Evolutionary conservation across 2,888 invertebrate genomes (phyloP).

Genomic region (Campoplex nolae): DNA sequence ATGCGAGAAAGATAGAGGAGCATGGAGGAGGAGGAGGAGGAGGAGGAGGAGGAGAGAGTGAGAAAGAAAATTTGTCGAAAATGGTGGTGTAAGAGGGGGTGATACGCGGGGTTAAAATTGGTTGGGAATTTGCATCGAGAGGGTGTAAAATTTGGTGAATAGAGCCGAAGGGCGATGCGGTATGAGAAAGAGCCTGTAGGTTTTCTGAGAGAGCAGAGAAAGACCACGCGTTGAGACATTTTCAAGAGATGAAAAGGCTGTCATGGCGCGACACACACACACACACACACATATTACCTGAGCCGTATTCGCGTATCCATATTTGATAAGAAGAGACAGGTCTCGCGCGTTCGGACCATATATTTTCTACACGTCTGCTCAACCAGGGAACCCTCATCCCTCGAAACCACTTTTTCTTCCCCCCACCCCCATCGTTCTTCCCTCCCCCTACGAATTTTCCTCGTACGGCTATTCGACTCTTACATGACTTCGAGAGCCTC

Average conservation of each 20-base stretch:
- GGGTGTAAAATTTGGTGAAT: conserved; percentile 61
- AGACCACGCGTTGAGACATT: conserved; percentile 36
- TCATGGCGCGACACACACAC: conserved; percentile 31
- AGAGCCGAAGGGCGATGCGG: conserved; percentile 17
- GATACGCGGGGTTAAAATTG: conserved; percentile 51
- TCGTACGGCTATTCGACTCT: conserved; percentile 21
- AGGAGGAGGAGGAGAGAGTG: neutral
- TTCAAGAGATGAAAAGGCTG: conserved; percentile 56
- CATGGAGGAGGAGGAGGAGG: neutral
- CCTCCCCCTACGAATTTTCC: neutral
- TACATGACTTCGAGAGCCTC: conserved; percentile 20
- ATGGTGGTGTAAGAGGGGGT: conserved; percentile 9
- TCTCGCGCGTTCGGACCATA: conserved; percentile 59
- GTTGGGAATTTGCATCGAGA: conserved; percentile 64
- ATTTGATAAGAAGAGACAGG: conserved; percentile 65
- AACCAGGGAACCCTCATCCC: conserved; percentile 39
- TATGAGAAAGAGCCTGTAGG: neutral
- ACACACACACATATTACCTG: conserved; percentile 44
- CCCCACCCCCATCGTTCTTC: neutral
- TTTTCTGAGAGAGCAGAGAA: conserved; percentile 10
- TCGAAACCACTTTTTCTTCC: conserved; percentile 28
- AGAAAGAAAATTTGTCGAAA: conserved; percentile 37
- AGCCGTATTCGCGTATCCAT: conserved; percentile 51
- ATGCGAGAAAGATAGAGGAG: neutral
- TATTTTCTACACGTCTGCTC: conserved; percentile 61